Percentiles rank a stretch among this genome's conserved stretches.
phyloP scores from a whole-genome alignment of 2,888 invertebrate genomes.

The Steinernema scapterisci region DNA sequence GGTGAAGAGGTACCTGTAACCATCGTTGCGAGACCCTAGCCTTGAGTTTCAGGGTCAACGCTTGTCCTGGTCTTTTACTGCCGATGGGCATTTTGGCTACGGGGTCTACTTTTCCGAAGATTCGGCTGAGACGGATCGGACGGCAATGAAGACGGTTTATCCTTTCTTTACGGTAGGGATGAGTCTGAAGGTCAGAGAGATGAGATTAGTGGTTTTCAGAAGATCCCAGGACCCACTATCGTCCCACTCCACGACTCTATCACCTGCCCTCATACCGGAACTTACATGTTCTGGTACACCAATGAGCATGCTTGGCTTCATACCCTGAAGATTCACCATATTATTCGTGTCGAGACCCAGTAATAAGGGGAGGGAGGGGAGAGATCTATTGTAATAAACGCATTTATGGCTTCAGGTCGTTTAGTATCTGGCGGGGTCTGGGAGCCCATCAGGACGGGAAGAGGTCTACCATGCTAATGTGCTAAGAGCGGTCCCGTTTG shows the following conservation, averaged over 20 bases:
- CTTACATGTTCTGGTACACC: constrained; percentile 49
- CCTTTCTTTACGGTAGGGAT: constrained; percentile 62
- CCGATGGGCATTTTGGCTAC: constrained; percentile 66
- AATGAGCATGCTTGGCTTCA: constrained; percentile 60
- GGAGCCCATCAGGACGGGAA: constrained; percentile 54
- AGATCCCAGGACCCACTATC: constrained; percentile 54
- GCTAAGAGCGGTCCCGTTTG: constrained; percentile 55
- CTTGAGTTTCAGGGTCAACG: constrained; percentile 49
- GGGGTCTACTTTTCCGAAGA: constrained; percentile 52
- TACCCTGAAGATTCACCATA: constrained; percentile 52
- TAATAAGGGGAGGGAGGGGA: neutral
- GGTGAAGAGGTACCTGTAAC: constrained; percentile 47
- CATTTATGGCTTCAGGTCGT: constrained; percentile 37
- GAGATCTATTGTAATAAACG: too few relatives aligned
- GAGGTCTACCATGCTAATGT: constrained; percentile 57
- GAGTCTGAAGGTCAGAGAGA: too few relatives aligned
- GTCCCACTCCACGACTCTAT: constrained; percentile 40
- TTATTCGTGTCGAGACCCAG: constrained; percentile 6
- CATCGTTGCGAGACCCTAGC: neutral
- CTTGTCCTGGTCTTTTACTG: constrained; percentile 54
- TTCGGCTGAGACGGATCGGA: constrained; percentile 43
- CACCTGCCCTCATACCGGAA: neutral
- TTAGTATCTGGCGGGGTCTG: constrained; percentile 55
- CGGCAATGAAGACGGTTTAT: constrained; percentile 52
- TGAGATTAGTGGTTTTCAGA: constrained; percentile 40